Evolutionary conservation across 2,888 invertebrate genomes (phyloP), one percentile per base, ranked within the genome.

Genomic region (Stenotaenia linearis): DNA sequence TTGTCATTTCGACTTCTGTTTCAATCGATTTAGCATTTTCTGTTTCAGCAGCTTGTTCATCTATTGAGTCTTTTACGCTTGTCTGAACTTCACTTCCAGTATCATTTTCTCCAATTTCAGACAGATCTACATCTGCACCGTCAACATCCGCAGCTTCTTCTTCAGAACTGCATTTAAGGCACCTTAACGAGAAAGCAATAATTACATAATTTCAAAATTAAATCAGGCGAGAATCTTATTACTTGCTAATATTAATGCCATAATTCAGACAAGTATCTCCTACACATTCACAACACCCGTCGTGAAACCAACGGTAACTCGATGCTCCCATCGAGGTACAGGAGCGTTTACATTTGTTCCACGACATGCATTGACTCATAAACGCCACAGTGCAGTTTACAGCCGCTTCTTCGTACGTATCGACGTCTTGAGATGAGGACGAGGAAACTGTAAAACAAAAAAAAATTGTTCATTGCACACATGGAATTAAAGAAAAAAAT

Each of bases 241-340:
- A 92, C 90, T 92, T 91, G 88, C 93, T 93, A 85, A 95, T 93
- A 84, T 93, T 93, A 81, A 95, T 92, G 0, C 96, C 97, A 86
- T 95, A 96, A 85, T 94, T 94, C 82, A 95, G 90, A 85, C 96
- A 97, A 75, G 92, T 92, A 82, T 92, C 91, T 0, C 96, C 96
- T 77, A 96, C 91, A 85, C 97, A 97, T 86, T 97, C 94, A 86
- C 97, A 97, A 85, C 97, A 97, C 0, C 96, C 96, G 85, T 96
- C 94, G 86, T 96, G 95, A 87, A 96, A 96, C 96, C 96, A 96
- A 84, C 96, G 91, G 88, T 89, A 95, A 84, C 92, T 92, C 77
- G 91, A 90, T 0, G 95, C 91, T 40, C 94, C 94, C 92, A 94
- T 94, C 12, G 93, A 92, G 82, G 89, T 89, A 85, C 97, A 97